Evolutionary conservation across 1,140 invertebrate species (phyloP).

Genomic region (Lordiphosa stackelbergi): DNA sequence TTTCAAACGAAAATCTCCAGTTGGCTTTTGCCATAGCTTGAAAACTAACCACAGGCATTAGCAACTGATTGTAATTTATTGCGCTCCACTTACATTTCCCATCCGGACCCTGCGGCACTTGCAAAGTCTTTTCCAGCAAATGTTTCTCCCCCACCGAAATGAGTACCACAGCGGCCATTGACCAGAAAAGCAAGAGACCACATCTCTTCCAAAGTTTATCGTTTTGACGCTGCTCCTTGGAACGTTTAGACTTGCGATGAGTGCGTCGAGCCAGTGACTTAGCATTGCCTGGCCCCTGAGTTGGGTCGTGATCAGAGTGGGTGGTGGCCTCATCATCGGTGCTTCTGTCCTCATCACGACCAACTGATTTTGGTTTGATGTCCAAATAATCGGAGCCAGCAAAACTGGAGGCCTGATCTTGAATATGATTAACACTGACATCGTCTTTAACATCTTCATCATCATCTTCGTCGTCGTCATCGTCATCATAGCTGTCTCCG

Average conservation of each 20-base stretch:
- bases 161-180: conserved; percentile 54
- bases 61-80: not conserved
- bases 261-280: conserved; percentile 46
- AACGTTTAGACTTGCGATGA: conserved; percentile 59
- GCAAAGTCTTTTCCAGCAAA: conserved; percentile 64
- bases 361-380: conserved; percentile 21
- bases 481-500: conserved; percentile 35
- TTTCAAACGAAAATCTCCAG: conserved; percentile 61
- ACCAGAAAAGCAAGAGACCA: conserved; percentile 58
- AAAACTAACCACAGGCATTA: conserved; percentile 38
- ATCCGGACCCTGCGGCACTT: conserved; percentile 51
- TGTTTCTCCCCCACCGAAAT: conserved; percentile 69
- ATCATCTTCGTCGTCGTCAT: conserved; percentile 29
- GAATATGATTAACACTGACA: conserved; percentile 16
- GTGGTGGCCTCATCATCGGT: conserved; percentile 66
- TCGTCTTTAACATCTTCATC: conserved; percentile 22
- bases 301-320: conserved; percentile 65
- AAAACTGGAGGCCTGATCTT: conserved; percentile 44
- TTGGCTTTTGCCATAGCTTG: conserved; percentile 53
- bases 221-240: conserved; percentile 52
- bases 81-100: conserved; percentile 49
- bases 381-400: conserved; percentile 62
- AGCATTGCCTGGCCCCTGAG: conserved; percentile 56
- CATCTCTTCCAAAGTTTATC: conserved; percentile 51
- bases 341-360: conserved; percentile 34